A percentile compares a stretch with the other conserved stretches of the same genome.
Evolutionary conservation across 2,888 invertebrate species (phyloP).

Genomic region (Sphinx pinastri): DNA sequence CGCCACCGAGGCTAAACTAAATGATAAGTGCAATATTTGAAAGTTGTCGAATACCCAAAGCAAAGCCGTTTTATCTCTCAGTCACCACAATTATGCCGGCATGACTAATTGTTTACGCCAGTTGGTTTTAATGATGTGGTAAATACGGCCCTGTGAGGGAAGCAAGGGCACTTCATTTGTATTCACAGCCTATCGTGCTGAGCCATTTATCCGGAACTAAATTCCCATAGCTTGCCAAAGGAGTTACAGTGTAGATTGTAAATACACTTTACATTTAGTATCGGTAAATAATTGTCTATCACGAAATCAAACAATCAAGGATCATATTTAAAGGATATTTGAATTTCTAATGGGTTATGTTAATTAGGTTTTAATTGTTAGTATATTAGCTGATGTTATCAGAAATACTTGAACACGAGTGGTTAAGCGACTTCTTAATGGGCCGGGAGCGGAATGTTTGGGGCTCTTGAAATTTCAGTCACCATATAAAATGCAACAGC

Average conservation of each 20-base stretch:
- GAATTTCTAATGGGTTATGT: neutral
- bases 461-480: too few relatives aligned
- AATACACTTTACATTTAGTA: neutral
- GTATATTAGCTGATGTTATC: too few relatives aligned
- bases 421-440: too few relatives aligned
- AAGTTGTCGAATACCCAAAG: too few relatives aligned
- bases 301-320: neutral
- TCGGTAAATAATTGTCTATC: neutral
- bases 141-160: neutral
- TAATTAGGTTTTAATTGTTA: neutral
- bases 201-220: neutral
- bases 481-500: too few relatives aligned
- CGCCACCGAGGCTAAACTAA: too few relatives aligned
- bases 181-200: neutral
- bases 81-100: too few relatives aligned
- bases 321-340: constrained; percentile 2
- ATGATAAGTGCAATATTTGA: too few relatives aligned
- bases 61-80: too few relatives aligned
- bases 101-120: too few relatives aligned
- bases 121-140: neutral
- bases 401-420: too few relatives aligned
- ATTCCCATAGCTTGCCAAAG: neutral
- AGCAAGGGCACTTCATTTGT: neutral
- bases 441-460: too few relatives aligned
- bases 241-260: neutral